Conservation (phyloP, 2,797 vertebrate species). For the Clarias platycephalus region DNA sequence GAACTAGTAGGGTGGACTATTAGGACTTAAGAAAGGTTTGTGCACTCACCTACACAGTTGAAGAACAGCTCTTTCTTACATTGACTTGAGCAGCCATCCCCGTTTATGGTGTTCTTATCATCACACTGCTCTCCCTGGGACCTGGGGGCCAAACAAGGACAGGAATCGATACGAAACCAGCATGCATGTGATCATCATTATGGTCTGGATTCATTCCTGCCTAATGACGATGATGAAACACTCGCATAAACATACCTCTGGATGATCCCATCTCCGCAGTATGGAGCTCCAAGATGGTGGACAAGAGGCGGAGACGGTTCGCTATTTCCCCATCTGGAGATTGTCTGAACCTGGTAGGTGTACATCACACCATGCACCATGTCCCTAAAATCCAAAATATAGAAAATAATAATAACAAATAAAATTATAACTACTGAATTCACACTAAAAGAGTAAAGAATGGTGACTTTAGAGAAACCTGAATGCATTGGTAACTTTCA, state of each 20-base stretch:
- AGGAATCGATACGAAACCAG: neutral
- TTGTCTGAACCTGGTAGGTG: slow-evolving; percentile 83
- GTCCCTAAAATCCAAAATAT: slow-evolving; percentile 74
- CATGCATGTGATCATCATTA: slow-evolving; percentile 32
- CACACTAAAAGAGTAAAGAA: neutral
- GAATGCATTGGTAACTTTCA: neutral
- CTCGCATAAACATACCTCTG: slow-evolving; percentile 73
- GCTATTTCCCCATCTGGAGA: slow-evolving; percentile 82
- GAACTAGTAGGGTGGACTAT: neutral
- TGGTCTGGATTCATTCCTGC: neutral
- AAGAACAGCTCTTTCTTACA: slow-evolving; percentile 91
- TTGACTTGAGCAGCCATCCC: slow-evolving; percentile 93
- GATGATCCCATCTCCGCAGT: slow-evolving; percentile 94
- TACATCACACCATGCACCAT: slow-evolving; percentile 75
- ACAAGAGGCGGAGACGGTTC: slow-evolving; percentile 83
- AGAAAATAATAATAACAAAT: neutral
- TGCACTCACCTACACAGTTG: slow-evolving; percentile 90
- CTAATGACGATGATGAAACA: neutral
- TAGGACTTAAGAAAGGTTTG: neutral
- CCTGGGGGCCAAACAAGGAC: slow-evolving; percentile 66
- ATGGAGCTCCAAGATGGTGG: slow-evolving; percentile 84
- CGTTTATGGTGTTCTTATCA: slow-evolving; percentile 91
- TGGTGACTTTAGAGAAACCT: neutral
- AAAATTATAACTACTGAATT: neutral
- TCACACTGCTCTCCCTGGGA: slow-evolving; percentile 91